Percentiles rank a stretch among this genome's conserved stretches.
phyloP scores from a whole-genome alignment of 2,888 invertebrate species.

The Erebia epiphron region DNA sequence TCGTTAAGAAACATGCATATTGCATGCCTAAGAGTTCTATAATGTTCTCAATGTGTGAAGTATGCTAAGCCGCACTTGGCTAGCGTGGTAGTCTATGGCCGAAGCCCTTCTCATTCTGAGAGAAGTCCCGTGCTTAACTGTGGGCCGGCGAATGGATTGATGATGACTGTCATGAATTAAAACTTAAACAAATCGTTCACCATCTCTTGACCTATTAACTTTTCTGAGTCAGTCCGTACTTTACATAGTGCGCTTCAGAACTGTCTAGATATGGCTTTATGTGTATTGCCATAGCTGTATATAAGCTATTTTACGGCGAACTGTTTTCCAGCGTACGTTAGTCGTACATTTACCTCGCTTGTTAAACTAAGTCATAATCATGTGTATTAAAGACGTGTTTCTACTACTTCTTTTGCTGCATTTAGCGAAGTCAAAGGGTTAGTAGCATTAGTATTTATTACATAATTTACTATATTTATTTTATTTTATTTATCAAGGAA shows the following conservation, averaged over 20 bases:
- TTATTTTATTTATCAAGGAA: too few relatives aligned
- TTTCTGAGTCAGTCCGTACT: background rate
- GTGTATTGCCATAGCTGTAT: slow-evolving; percentile 14
- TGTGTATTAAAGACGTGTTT: slow-evolving; percentile 50
- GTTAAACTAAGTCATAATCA: slow-evolving; percentile 46
- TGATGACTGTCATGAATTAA: background rate
- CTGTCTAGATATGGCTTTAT: background rate
- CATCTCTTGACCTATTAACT: background rate
- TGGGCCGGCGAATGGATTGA: too few relatives aligned
- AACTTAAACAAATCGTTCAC: background rate
- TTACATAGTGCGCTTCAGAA: background rate
- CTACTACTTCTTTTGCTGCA: slow-evolving; percentile 50
- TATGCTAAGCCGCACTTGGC: too few relatives aligned
- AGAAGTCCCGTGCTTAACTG: too few relatives aligned
- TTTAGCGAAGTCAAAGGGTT: slow-evolving; percentile 50
- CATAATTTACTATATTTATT: background rate
- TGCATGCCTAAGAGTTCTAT: too few relatives aligned
- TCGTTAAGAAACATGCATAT: too few relatives aligned
- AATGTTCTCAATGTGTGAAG: too few relatives aligned
- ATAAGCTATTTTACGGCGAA: slow-evolving; percentile 32
- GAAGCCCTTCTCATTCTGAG: too few relatives aligned
- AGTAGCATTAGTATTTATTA: slow-evolving; percentile 37
- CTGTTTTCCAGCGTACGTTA: slow-evolving; percentile 39
- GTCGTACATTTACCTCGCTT: slow-evolving; percentile 33
- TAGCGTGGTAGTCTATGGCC: too few relatives aligned